A percentile compares a stretch with the other conserved stretches of the same genome.
phyloP scores from a whole-genome alignment of 2,888 invertebrate species.

The Ligdia adustata region DNA sequence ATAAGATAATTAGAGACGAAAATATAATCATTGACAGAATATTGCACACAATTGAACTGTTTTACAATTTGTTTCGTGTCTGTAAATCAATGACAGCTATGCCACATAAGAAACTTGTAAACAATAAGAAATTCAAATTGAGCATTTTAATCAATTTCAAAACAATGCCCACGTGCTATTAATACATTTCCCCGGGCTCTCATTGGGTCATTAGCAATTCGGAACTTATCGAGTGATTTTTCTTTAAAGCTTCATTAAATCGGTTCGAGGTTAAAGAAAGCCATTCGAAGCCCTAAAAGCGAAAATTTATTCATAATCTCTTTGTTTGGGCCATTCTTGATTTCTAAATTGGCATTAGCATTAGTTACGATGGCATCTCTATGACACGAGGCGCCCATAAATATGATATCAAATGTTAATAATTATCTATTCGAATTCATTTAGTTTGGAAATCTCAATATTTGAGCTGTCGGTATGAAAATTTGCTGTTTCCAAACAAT shows the following conservation, averaged over 20 bases:
- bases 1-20: too few relatives aligned
- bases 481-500: constrained; percentile 27
- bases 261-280: constrained; percentile 57
- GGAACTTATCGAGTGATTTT: constrained; percentile 42
- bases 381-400: constrained; percentile 44
- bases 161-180: constrained; percentile 20
- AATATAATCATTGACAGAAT: too few relatives aligned
- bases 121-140: constrained; percentile 10
- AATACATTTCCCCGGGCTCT: constrained; percentile 34
- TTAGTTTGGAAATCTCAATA: constrained; percentile 32
- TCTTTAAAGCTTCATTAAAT: constrained; percentile 41
- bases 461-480: constrained; percentile 28
- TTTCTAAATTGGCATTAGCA: constrained; percentile 59
- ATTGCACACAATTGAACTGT: too few relatives aligned
- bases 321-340: constrained; percentile 51
- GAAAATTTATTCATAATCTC: constrained; percentile 49
- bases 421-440: constrained; percentile 46
- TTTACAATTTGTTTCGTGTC: too few relatives aligned
- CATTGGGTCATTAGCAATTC: constrained; percentile 29
- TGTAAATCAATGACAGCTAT: too few relatives aligned
- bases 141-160: constrained; percentile 24
- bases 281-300: constrained; percentile 42
- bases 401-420: constrained; percentile 43
- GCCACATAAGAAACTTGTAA: too few relatives aligned
- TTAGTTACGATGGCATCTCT: constrained; percentile 54